Base-by-base conservation (phyloP, 2,888 invertebrate genomes). In the Plutella xylostella region DNA sequence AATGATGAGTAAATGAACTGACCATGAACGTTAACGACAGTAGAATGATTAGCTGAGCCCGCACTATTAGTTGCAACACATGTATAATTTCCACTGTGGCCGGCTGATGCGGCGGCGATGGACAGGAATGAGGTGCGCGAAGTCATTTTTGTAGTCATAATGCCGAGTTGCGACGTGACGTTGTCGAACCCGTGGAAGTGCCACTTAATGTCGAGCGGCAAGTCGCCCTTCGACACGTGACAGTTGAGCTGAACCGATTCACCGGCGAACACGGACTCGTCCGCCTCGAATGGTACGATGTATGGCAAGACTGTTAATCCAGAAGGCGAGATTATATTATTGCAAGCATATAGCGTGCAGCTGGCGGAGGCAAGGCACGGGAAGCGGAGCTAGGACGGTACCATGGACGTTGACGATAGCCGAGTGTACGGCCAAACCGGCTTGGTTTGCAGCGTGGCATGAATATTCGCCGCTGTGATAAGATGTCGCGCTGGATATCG, bases 161-260 rank as follows among this genome's bases (percentile, higher is more conserved):
- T 86, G 60, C 88, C 89, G 57, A 86, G 80, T 58, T 87, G 88
- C 65, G 78, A 86, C 63, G 76, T 85, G 51, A 64, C 63, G 56
- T 79, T 79, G 68, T 86, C 86, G 53, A 85, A 77, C 47, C 90
- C 90, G 69, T 92, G 89, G 60, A 91, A 89, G 55, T 87, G 87
- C 93, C 93, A 93, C 51, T 86, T 85, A 52, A 93, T 90, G 53
- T 87, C 86, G 52, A 93, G 80, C 9, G 93, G 93, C 52, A 89
- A 75, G 72, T 93, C 93, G 43, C 93, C 92, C 68, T 90, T 88
- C 20, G 88, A 87, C 47, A 91, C 88, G 50, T 89, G 87, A 71
- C 92, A 92, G 58, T 85, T 87, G 50, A 89, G 85, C 55, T 89
- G 89, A 44, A 89, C 88, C 43, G 87, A 82, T 68, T 91, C 90